Base-by-base conservation (phyloP, 2,888 invertebrate genomes). In the Serrognathus titanus region DNA sequence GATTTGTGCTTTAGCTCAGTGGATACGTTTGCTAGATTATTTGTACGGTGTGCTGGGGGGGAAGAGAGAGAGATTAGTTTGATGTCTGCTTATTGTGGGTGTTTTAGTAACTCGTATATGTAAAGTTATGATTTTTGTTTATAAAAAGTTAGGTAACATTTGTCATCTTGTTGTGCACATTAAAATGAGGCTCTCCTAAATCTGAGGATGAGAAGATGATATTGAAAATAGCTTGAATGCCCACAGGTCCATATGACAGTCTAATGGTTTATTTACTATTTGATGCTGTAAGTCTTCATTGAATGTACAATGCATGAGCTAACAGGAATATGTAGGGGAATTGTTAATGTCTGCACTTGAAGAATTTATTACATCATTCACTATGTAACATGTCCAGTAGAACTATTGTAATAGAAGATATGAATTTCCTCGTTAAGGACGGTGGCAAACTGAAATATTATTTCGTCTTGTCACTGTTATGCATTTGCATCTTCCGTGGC, bases 261-360 rank as follows among this genome's bases (percentile, higher is more conserved):
- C 69, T 70, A 71, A 71, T 74, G 74, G 24, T 76, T 75, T 76
- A 75, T 75, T 76, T 76, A 76, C 75, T 72, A 74, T 71, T 64
- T 41, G 55, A 60, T 60, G 60, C 60, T 60, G 53, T 53, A 50
- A 54, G 49, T 53, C 48, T 71, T 71, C 75, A 74, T 75, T 75
- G 74, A 75, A 73, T 69, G 72, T 71, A 65, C 68, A 68, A 66
- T 67, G 68, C 68, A 69, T 69, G 66, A 69, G 41, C 47, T 40
- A 55, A 43, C 38, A 43, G 24, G 24, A 31, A 6, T 3, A 31
- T 31, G 24, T 31, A 31, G 24, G 6, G 24, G 6, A 31, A 31
- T 31, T 6, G 24, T 31, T 6, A 31, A 31, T 31, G 24, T 31
- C 24, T 31, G 24, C 24, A 31, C 24, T 31, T 31, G 24, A 31